Base-by-base conservation (phyloP, 2,888 invertebrate genomes). In the Drosophila incognita region DNA sequence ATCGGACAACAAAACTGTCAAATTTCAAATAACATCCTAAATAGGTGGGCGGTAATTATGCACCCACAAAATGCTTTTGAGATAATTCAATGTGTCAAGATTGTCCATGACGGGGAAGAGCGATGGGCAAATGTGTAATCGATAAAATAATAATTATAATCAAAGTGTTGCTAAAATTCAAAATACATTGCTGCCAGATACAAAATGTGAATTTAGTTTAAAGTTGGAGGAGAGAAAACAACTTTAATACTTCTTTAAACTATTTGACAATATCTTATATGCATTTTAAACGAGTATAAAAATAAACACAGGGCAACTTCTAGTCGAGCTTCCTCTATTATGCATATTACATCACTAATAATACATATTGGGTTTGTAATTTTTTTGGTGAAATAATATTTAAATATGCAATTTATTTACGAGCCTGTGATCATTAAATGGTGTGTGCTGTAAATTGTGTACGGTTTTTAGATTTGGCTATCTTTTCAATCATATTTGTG, bases 391-490 rank as follows among this genome's bases (percentile, higher is more conserved):
- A 40, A 31, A n/a, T 36, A 10, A 36, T 63, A 62, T 66, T 48
- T 48, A 59, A 48, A 48, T 59, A 42, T 62, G 33, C 42, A 59
- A 52, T 56, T 69, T 62, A 52, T 74, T 60, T 27, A 56, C 40
- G 52, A 70, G 57, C 69, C 76, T 69, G 60, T 64, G 69, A 68
- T 65, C 58, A 74, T 52, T 66, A 56, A 36, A 69, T 69, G 71
- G 76, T 63, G 56, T 52, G 42, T 60, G 78, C 71, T 59, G 76
- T 75, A 84, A 82, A 78, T 87, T 74, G 68, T 81, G 69, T 59
- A 53, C 36, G 57, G 52, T 35, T 74, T 86, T 81, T 79, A 71
- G 74, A 72, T 89, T 89, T 79, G 76, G 82, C 80, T 71, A 79
- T 88, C 76, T 81, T 74, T 74, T 74, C 52, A 36, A 82, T 72